Conservation (phyloP, 1,140 invertebrate species). For the Drosophila oshimai region DNA sequence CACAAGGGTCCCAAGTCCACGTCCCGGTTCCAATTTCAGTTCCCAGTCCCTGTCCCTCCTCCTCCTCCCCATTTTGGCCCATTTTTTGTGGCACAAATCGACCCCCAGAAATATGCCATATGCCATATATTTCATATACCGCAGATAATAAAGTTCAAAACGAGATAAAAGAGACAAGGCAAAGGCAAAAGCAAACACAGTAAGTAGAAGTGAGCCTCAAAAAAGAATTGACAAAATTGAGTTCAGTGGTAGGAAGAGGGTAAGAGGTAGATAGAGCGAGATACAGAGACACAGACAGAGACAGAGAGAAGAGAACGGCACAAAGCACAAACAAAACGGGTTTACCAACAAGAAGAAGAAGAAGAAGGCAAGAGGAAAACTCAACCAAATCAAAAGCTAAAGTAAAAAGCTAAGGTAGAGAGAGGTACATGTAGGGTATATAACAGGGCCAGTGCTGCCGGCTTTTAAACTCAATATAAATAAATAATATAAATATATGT, state of each 20-base stretch:
- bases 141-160: constrained; percentile 59
- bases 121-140: constrained; percentile 23
- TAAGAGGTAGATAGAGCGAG: background rate
- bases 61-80: background rate
- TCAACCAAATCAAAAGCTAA: constrained; percentile 1
- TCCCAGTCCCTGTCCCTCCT: background rate
- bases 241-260: constrained; percentile 47
- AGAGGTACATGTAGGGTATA: constrained; percentile 9
- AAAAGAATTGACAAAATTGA: constrained; percentile 79
- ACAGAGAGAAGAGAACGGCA: constrained; percentile 9
- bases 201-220: constrained; percentile 52
- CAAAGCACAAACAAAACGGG: constrained; percentile 59
- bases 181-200: constrained; percentile 37
- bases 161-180: constrained; percentile 27
- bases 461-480: background rate
- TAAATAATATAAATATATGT: no score
- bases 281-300: background rate
- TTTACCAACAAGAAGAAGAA: constrained; percentile 29
- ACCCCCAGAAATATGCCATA: constrained; percentile 23
- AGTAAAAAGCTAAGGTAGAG: constrained; percentile 8
- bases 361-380: constrained; percentile 14
- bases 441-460: background rate
- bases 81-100: constrained; percentile 34
- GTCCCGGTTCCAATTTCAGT: background rate
- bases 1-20: background rate